Evolutionary conservation across 1,140 invertebrate genomes (phyloP).

Genomic region (Calosoma granatense): DNA sequence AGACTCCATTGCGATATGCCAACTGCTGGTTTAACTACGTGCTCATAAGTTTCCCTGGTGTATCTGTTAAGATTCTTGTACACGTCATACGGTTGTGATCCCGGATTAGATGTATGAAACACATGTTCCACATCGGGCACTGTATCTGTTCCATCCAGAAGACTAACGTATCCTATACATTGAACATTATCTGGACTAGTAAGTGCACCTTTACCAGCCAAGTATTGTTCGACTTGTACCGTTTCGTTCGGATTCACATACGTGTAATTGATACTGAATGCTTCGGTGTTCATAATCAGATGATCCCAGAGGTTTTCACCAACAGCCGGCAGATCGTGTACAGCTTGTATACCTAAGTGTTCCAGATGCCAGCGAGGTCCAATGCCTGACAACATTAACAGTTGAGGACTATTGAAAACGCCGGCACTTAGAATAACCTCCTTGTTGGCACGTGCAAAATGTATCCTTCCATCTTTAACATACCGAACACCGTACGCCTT

Average conservation of each 20-base stretch:
- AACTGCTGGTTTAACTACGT: not conserved
- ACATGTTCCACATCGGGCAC: conserved; percentile 12
- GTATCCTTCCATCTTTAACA: conserved; percentile 26
- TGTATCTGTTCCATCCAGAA: not conserved
- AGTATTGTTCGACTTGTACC: conserved; percentile 5
- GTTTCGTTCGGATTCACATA: conserved; percentile 1
- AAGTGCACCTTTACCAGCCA: not conserved
- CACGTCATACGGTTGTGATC: not conserved
- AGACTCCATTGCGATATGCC: conserved; percentile 35
- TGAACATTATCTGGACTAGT: conserved; percentile 5
- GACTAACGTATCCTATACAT: conserved; percentile 8
- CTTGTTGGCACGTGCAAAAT: conserved; percentile 34
- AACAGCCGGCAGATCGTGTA: conserved; percentile 45
- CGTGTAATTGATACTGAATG: conserved; percentile 14
- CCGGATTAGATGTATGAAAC: not conserved
- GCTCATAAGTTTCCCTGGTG: not conserved
- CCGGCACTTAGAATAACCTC: conserved; percentile 50
- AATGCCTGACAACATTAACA: conserved; percentile 49
- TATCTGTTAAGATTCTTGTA: not conserved
- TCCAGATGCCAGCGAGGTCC: conserved; percentile 40
- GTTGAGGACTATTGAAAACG: conserved; percentile 35
- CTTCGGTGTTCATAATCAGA: conserved; percentile 12
- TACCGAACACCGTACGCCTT: conserved; percentile 50
- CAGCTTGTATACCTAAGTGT: conserved; percentile 29
- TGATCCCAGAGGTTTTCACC: conserved; percentile 51